Base-by-base conservation (phyloP, 1,140 invertebrate genomes). In the Uloborus diversus region DNA sequence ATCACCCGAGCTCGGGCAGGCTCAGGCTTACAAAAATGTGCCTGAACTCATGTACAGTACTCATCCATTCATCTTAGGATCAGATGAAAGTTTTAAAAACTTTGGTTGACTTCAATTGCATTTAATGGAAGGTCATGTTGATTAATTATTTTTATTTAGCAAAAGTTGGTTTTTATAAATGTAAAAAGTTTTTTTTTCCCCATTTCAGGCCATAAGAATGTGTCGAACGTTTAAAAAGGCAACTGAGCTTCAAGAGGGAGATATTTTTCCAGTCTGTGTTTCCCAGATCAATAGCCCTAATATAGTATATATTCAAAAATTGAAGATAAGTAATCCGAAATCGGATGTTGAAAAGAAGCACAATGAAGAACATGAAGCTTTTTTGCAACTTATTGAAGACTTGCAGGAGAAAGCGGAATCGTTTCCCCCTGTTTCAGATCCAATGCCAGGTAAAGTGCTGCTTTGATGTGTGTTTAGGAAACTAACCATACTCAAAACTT, bases 261-360 rank as follows among this genome's bases (percentile, higher is more conserved):
- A 49, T 17, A n/a, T 62, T 14, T 70, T 49, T 33, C 76, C 76
- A 35, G 56, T 79, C 23, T 61, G 56, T 51, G 27, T 69, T 5
- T 51, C 76, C 32, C 35, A 70, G 17, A 14, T 70, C 25, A n/a
- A 33, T 49, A 28, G n/a, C 20, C 27, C 37, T 27, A 69, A 79
- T 62, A 42, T 68, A 20, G 56, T 79, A 2, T 79, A 28, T 27
- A 28, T 79, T 0, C 76, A 79, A 20, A 28, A 23, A 11, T 47
- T 79, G 25, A 79, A 69, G 62, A 61, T 79, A n/a, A 13, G n/a
- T 27, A 20, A 69, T n/a, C 56, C 76, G 35, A 25, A 79, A 69
- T 53, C 56, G 28, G 66, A 70, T 17, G 27, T 32, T 79, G 64
- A 79, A 35, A 25, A 17, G 30, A 4, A 51, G 35, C 13, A 49